Evolutionary conservation across 2,888 invertebrate species (phyloP).

Genomic region (Idaea straminata): DNA sequence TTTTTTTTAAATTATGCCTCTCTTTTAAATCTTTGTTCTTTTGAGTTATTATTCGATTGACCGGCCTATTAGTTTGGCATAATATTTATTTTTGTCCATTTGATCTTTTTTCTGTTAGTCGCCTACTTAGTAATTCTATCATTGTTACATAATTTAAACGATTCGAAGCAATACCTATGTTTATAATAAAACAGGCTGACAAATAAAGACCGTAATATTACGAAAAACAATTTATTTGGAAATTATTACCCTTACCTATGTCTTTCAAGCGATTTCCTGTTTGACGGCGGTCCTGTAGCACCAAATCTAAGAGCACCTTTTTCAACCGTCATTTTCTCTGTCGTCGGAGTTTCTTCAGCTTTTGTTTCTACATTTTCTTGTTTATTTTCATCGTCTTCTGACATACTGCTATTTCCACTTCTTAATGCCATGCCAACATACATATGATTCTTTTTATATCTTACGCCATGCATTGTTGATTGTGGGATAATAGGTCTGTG

Average conservation of each 20-base stretch:
- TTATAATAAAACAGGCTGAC: background rate
- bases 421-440: background rate
- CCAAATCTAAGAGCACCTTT: no score
- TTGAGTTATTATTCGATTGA: no score
- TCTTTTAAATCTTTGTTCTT: no score
- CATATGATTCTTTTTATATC: background rate
- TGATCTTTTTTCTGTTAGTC: no score
- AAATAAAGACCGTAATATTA: background rate
- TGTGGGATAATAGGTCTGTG: slow-evolving; percentile 41
- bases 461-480: slow-evolving; percentile 38
- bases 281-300: background rate
- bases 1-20: no score
- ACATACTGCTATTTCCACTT: background rate
- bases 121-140: no score
- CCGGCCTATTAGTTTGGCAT: no score
- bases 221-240: background rate
- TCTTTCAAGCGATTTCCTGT: background rate
- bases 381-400: background rate
- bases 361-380: background rate
- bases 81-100: no score
- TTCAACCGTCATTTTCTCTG: background rate
- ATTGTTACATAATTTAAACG: no score
- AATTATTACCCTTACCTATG: background rate
- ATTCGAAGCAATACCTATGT: background rate
- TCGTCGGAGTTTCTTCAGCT: background rate